Conservation (phyloP, 2,797 vertebrate species). For the Nyctibius grandis region DNA sequence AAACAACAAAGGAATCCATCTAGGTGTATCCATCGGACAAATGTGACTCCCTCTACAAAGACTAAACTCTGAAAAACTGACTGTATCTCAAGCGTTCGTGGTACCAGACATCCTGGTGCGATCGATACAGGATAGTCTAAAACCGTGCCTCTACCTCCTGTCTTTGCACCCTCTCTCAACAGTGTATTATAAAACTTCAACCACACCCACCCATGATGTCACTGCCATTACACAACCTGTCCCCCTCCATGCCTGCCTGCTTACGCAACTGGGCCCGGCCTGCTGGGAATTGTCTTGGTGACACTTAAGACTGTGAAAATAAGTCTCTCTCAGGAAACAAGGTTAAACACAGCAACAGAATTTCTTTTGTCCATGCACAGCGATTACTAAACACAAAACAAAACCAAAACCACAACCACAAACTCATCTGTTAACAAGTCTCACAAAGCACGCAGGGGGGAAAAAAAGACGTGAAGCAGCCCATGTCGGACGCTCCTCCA, state of each 20-base stretch:
- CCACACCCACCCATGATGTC: constrained; percentile 64
- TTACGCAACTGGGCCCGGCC: constrained; percentile 66
- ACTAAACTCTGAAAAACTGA: not conserved
- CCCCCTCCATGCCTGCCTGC: constrained; percentile 50
- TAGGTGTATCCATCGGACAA: not conserved
- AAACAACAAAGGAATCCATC: not conserved
- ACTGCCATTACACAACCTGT: constrained; percentile 69
- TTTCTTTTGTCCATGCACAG: not conserved
- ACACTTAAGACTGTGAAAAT: constrained; percentile 27
- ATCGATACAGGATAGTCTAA: rapidly evolving
- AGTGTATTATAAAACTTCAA: constrained; percentile 34
- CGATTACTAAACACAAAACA: not conserved
- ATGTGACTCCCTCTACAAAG: not conserved
- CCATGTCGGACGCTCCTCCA: rapidly evolving
- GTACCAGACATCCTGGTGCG: not conserved
- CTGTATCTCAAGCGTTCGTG: no score
- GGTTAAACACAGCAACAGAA: not conserved
- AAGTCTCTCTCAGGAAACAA: constrained; percentile 21
- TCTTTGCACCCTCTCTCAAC: not conserved
- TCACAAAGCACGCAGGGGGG: not conserved
- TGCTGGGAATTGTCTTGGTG: constrained; percentile 51
- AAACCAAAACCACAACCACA: not conserved
- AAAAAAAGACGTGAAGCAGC: rapidly evolving
- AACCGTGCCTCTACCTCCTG: not conserved
- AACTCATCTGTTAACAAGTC: not conserved